Percentiles rank a stretch among this genome's conserved stretches.
These are phyloP conservation scores for Acanthacorydalis orientalis DNA, from an alignment of 2,888 invertebrate genomes.

Conservation along the genomic window DNA sequence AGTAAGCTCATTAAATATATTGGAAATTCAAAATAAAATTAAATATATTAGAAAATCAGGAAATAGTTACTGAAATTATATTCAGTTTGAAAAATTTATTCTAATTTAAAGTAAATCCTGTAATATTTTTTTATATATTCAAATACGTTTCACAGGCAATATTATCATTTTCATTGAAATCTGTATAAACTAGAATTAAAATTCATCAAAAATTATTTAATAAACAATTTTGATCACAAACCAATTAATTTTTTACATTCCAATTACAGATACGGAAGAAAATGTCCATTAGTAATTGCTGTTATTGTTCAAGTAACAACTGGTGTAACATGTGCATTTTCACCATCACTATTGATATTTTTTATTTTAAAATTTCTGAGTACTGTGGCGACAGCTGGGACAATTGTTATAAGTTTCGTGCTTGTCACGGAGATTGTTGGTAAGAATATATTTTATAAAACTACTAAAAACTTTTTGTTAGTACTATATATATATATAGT, in stretches of 20 bases:
- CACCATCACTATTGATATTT: slow-evolving; percentile 41
- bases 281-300: slow-evolving; percentile 39
- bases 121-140: too few species aligned
- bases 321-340: slow-evolving; percentile 36
- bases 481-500: too few species aligned
- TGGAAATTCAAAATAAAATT: too few species aligned
- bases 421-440: slow-evolving; percentile 44
- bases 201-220: not conserved
- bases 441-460: slow-evolving; percentile 14
- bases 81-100: too few species aligned
- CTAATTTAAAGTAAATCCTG: too few species aligned
- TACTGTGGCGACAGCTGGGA: slow-evolving; percentile 43
- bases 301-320: slow-evolving; percentile 34
- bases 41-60: too few species aligned
- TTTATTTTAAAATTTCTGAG: slow-evolving; percentile 37
- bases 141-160: too few species aligned
- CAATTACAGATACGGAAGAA: slow-evolving; percentile 41
- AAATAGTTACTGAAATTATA: too few species aligned
- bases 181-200: not conserved
- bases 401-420: slow-evolving; percentile 48
- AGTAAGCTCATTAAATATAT: too few species aligned
- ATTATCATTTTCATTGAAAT: too few species aligned
- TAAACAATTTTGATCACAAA: not conserved
- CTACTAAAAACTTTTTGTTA: too few species aligned
- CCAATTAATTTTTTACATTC: too few species aligned